Percentiles rank a stretch among this genome's conserved stretches.
Conservation (phyloP, 2,888 invertebrate genomes). For the Tricholauxania praeusta region DNA sequence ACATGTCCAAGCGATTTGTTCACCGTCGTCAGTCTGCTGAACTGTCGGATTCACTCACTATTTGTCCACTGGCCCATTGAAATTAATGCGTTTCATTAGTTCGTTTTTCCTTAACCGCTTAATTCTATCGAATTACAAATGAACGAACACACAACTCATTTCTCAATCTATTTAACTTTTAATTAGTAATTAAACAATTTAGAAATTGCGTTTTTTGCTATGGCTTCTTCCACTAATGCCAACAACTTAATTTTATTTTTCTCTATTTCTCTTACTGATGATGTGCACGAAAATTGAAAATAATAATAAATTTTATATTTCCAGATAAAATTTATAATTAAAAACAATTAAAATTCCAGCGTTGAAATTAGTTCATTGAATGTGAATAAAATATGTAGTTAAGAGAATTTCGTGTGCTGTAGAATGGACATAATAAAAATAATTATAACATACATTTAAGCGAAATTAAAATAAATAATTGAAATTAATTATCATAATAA, state of each 20-base stretch:
- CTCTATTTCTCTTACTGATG: slow-evolving; percentile 1
- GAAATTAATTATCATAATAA: too few relatives aligned
- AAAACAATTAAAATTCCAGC: slow-evolving; percentile 36
- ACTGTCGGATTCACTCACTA: background rate
- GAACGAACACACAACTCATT: slow-evolving; percentile 19
- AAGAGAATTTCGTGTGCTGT: too few relatives aligned
- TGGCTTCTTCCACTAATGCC: background rate
- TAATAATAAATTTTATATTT: slow-evolving; percentile 23
- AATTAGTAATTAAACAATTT: slow-evolving; percentile 41
- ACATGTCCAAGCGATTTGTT: too few relatives aligned
- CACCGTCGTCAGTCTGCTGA: too few relatives aligned
- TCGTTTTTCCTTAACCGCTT: background rate
- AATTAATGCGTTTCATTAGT: slow-evolving; percentile 25
- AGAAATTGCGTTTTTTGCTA: slow-evolving; percentile 27
- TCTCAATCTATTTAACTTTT: slow-evolving; percentile 36
- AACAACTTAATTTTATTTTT: background rate
- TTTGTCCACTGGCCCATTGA: background rate
- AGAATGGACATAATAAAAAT: too few relatives aligned
- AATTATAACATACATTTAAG: too few relatives aligned
- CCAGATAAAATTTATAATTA: slow-evolving; percentile 28
- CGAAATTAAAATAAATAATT: too few relatives aligned
- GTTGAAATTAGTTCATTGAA: slow-evolving; percentile 29
- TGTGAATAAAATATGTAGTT: background rate
- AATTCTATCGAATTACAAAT: slow-evolving; percentile 42
- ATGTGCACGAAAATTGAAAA: background rate